Conservation (phyloP, 2,113 vertebrate genomes). For the Nibea coibor region DNA sequence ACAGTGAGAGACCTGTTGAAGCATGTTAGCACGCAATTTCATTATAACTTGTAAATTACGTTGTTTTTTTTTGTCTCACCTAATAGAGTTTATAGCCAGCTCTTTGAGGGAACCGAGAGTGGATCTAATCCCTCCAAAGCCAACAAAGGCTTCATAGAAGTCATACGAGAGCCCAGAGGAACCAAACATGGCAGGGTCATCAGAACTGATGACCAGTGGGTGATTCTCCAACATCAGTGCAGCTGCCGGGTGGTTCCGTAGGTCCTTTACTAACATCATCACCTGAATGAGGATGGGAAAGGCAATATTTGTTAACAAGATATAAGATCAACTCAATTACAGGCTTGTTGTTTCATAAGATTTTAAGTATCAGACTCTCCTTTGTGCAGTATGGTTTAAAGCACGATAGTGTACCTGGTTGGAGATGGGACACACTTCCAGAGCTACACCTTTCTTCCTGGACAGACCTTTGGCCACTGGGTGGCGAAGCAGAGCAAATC, state of each 20-base stretch:
- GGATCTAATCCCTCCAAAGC: slow-evolving; percentile 86
- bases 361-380: background rate
- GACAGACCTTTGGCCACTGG: slow-evolving; percentile 84
- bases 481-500: slow-evolving; percentile 89
- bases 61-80: slow-evolving; percentile 79
- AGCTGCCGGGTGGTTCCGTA: slow-evolving; percentile 90
- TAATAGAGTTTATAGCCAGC: slow-evolving; percentile 90
- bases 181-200: slow-evolving; percentile 90
- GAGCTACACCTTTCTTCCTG: slow-evolving; percentile 84
- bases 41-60: background rate
- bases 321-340: background rate
- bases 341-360: too few relatives aligned
- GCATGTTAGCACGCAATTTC: accelerated
- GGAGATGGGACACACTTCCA: slow-evolving; percentile 94
- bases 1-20: background rate
- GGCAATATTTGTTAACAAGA: background rate
- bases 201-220: slow-evolving; percentile 91
- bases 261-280: slow-evolving; percentile 87
- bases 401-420: slow-evolving; percentile 87
- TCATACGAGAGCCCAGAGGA: slow-evolving; percentile 90
- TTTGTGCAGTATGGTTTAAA: background rate
- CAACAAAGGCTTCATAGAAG: slow-evolving; percentile 93
- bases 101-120: slow-evolving; percentile 89
- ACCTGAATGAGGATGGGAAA: slow-evolving; percentile 79
- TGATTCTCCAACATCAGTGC: slow-evolving; percentile 87